Evolutionary conservation across 2,113 vertebrate genomes (phyloP).

Genomic region (Telmatochromis brichardi): DNA sequence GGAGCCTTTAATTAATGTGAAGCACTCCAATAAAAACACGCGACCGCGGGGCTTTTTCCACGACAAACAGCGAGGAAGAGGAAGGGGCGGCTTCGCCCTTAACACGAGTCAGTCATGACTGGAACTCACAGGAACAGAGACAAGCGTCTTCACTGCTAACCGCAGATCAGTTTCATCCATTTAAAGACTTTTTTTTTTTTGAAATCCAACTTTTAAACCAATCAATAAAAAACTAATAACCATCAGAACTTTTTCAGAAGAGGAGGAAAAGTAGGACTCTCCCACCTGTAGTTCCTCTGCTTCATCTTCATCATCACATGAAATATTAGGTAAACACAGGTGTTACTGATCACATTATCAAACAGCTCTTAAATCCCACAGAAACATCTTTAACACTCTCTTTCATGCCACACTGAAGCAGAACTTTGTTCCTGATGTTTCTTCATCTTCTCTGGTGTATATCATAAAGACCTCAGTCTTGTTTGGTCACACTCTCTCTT

Average conservation of each 20-base stretch:
- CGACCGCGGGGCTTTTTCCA: conserved; percentile 33
- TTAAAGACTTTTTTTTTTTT: not conserved
- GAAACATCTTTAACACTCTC: not conserved
- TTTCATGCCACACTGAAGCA: not conserved
- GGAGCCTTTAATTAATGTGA: conserved; percentile 22
- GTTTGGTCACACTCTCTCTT: not conserved
- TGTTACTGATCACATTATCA: not conserved
- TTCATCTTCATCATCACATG: not conserved
- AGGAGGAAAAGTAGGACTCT: not conserved
- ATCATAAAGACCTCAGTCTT: not conserved
- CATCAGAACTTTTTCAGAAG: not conserved
- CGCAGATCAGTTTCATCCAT: not conserved
- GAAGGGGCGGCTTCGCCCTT: not conserved
- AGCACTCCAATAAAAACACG: conserved; percentile 40
- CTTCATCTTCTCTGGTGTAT: not conserved
- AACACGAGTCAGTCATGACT: not conserved
- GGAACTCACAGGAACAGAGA: not conserved
- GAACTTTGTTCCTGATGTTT: not conserved
- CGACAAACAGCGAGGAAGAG: not conserved
- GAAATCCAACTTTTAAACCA: not conserved
- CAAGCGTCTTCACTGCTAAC: not conserved
- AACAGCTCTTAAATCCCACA: not conserved
- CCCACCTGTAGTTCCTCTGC: not conserved
- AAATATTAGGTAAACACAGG: not conserved
- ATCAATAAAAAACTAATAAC: not conserved